Evolutionary conservation across 2,797 vertebrate species (phyloP).

Genomic region (Pseudochirops cupreus): DNA sequence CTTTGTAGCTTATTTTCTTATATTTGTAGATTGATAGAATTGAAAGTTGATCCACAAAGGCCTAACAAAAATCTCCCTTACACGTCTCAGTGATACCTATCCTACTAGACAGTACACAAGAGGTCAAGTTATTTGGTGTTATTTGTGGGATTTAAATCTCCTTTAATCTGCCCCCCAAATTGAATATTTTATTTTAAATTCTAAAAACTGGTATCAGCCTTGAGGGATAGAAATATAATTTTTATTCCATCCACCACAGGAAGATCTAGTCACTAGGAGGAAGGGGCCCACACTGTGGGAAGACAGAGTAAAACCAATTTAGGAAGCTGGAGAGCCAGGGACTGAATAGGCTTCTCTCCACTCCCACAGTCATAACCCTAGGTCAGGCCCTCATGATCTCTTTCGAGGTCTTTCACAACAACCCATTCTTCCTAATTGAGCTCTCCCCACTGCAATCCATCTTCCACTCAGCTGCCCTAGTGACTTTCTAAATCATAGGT

Average conservation of each 20-base stretch:
- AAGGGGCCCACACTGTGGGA: not conserved
- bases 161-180: not conserved
- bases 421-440: not conserved
- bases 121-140: not conserved
- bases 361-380: not conserved
- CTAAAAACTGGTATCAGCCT: not conserved
- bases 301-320: not conserved
- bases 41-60: not conserved
- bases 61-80: not conserved
- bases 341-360: not conserved
- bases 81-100: not conserved
- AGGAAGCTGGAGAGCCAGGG: not conserved
- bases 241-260: not conserved
- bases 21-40: not conserved
- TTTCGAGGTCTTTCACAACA: not conserved
- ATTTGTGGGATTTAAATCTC: not conserved
- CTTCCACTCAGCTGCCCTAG: too few species aligned
- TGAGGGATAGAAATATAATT: not conserved
- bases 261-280: not conserved
- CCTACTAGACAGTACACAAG: not conserved
- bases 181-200: not conserved
- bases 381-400: not conserved
- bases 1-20: not conserved
- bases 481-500: not conserved
- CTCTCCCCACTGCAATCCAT: not conserved